phyloP scores from a whole-genome alignment of 2,113 vertebrate genomes.

The Periophthalmodon schlosseri region DNA sequence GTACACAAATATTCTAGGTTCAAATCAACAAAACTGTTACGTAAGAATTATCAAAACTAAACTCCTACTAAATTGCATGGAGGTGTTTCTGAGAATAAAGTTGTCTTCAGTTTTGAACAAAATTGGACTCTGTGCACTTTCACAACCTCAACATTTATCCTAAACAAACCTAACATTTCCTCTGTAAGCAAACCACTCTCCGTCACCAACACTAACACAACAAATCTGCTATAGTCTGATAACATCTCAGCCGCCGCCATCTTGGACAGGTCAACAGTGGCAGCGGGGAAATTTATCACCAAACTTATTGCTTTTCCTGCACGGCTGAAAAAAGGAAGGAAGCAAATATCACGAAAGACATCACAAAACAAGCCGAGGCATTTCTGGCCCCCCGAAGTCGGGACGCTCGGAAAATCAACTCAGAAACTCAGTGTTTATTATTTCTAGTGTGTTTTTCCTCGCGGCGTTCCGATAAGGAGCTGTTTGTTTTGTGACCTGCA shows the following conservation, averaged over 20 bases:
- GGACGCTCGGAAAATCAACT: conserved; percentile 32
- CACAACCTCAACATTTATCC: conserved; percentile 14
- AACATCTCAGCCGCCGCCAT: conserved; percentile 26
- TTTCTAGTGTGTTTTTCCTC: conserved; percentile 51
- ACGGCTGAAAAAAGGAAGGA: conserved; percentile 5
- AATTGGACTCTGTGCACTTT: neutral
- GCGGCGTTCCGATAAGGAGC: conserved; percentile 58
- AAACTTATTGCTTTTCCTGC: conserved; percentile 46
- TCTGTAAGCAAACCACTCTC: conserved; percentile 18
- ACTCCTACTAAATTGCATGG: no score
- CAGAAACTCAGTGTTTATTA: conserved; percentile 57
- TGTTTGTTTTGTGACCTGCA: conserved; percentile 64
- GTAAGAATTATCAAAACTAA: no score
- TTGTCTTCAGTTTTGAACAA: neutral
- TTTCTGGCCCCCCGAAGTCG: conserved; percentile 31
- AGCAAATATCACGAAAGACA: conserved; percentile 41
- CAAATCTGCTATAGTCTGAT: conserved; percentile 28
- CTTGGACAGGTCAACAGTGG: conserved; percentile 35
- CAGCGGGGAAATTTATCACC: conserved; percentile 36
- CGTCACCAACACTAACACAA: conserved; percentile 13
- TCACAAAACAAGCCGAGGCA: conserved; percentile 42
- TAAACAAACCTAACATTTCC: conserved; percentile 25
- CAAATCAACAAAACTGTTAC: no score
- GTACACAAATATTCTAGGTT: no score
- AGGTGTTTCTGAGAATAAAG: no score